Evolutionary conservation across 2,113 vertebrate genomes (phyloP).

Genomic region (Caloenas nicobarica): DNA sequence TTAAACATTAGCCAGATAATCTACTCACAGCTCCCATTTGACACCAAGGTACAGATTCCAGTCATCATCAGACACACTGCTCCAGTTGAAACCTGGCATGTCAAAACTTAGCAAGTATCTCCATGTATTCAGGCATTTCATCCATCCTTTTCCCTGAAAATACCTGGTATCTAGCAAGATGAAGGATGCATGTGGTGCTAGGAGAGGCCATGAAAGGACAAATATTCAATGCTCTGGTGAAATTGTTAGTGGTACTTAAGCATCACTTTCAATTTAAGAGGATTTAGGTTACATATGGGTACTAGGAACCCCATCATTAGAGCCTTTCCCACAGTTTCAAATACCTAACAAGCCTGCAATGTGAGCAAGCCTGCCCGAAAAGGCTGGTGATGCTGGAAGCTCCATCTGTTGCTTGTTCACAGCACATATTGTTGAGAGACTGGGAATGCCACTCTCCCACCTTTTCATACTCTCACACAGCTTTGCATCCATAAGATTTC

Average conservation of each 20-base stretch:
- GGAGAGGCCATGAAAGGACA: not conserved
- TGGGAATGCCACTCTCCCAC: not conserved
- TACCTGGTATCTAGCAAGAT: not conserved
- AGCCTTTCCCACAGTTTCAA: not conserved
- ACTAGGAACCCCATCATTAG: not conserved
- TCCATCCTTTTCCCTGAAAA: not conserved
- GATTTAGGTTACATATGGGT: not conserved
- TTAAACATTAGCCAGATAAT: not conserved
- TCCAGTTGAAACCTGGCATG: not conserved
- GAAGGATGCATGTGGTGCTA: not conserved
- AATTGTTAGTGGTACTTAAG: not conserved
- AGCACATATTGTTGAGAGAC: conserved; percentile 3
- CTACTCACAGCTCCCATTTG: not conserved
- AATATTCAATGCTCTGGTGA: not conserved
- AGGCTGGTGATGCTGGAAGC: not conserved
- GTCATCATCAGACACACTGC: accelerated
- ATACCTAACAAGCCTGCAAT: not conserved
- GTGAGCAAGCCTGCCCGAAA: conserved; percentile 2
- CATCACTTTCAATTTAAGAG: not conserved
- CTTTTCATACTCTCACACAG: not conserved
- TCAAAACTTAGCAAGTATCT: not conserved
- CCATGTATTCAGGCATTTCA: not conserved
- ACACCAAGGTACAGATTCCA: not conserved
- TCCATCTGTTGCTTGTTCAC: conserved; percentile 26
- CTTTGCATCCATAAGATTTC: not conserved